Conservation (phyloP, 2,888 invertebrate genomes). For the Macrophya alboannulata region DNA sequence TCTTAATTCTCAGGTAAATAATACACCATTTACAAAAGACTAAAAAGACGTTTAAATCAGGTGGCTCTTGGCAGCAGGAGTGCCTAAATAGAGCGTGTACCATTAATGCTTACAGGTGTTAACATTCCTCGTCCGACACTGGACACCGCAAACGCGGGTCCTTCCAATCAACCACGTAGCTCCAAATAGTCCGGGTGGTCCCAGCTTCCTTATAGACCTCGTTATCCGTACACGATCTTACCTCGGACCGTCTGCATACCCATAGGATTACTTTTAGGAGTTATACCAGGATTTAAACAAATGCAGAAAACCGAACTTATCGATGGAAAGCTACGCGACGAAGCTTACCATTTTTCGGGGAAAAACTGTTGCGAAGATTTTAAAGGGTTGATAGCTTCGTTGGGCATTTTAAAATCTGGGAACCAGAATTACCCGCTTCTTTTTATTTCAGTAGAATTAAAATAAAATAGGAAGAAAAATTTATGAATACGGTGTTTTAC, state of each 20-base stretch:
- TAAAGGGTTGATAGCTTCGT: not conserved
- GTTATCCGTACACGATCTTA: conserved; percentile 68
- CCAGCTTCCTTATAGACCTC: conserved; percentile 61
- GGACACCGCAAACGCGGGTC: conserved; percentile 66
- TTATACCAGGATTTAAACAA: not conserved
- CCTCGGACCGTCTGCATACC: not conserved
- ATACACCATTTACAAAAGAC: conserved; percentile 30
- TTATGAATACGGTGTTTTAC: not conserved
- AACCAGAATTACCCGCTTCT: not conserved
- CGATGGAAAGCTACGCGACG: not conserved
- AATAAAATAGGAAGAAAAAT: not conserved
- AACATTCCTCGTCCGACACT: conserved; percentile 68
- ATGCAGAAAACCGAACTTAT: not conserved
- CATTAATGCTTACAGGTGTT: conserved; percentile 67
- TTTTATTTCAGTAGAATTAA: not conserved
- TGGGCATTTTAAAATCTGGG: not conserved
- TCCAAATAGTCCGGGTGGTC: conserved; percentile 71
- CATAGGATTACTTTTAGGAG: conserved; percentile 56
- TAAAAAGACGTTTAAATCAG: conserved; percentile 30
- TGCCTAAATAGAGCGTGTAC: conserved; percentile 55
- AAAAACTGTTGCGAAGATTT: not conserved
- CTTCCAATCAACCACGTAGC: conserved; percentile 59
- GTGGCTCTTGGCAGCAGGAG: conserved; percentile 37
- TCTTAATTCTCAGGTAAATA: conserved; percentile 36
- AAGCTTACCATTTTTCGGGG: not conserved